phyloP scores from a whole-genome alignment of 2,113 vertebrate genomes.

The Corydoras maculifer region DNA sequence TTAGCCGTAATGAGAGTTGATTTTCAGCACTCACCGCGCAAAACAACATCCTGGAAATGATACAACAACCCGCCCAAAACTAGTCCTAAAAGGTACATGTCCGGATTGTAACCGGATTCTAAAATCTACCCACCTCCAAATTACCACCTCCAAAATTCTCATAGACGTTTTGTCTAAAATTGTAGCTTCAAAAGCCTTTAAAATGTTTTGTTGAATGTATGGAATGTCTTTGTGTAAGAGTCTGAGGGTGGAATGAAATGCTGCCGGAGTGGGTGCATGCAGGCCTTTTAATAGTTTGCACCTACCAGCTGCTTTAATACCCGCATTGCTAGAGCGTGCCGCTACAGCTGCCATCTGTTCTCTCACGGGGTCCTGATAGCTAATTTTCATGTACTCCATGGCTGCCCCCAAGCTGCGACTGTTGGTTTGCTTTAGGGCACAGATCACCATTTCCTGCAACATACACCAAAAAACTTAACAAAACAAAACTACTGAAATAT shows the following conservation, averaged over 20 bases:
- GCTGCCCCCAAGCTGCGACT: slow-evolving; percentile 80
- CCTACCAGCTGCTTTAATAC: slow-evolving; percentile 80
- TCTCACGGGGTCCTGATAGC: slow-evolving; percentile 82
- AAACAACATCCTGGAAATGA: too few relatives aligned
- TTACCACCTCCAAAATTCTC: too few relatives aligned
- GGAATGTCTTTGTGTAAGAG: too few relatives aligned
- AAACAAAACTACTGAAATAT: background rate
- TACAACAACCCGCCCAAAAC: too few relatives aligned
- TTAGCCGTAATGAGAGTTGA: too few relatives aligned
- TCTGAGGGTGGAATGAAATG: background rate
- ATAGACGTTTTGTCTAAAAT: too few relatives aligned
- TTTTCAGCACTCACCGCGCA: too few relatives aligned
- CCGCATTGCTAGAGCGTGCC: slow-evolving; percentile 70
- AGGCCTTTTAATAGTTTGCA: slow-evolving; percentile 25
- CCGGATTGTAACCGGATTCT: too few relatives aligned
- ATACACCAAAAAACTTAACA: background rate
- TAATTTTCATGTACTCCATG: slow-evolving; percentile 88
- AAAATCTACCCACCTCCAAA: too few relatives aligned
- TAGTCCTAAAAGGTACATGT: too few relatives aligned
- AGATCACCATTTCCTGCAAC: slow-evolving; percentile 78
- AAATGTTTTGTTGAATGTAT: too few relatives aligned
- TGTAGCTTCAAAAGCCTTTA: too few relatives aligned
- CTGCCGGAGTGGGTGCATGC: background rate
- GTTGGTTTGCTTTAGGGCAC: slow-evolving; percentile 77
- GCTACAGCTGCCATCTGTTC: slow-evolving; percentile 79